Conservation (phyloP, 37 sponge, comb jelly and placozoan species). For the Aphrocallistes beatrix region DNA sequence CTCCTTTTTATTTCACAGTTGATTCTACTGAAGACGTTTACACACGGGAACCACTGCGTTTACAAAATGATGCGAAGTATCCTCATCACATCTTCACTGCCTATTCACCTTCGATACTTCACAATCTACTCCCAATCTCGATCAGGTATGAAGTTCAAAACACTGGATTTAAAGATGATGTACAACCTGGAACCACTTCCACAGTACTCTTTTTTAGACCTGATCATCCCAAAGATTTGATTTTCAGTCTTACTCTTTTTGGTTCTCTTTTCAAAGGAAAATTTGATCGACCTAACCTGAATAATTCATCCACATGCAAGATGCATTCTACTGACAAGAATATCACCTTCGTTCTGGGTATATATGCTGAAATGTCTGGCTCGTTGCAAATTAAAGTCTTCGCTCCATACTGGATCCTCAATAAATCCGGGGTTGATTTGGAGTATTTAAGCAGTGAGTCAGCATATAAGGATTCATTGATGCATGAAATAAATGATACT, state of each 20-base stretch:
- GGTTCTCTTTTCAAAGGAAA: not conserved
- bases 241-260: not conserved
- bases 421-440: slow-evolving; percentile 55
- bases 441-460: slow-evolving; percentile 36
- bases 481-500: not conserved
- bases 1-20: not conserved
- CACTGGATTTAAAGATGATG: not conserved
- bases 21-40: not conserved
- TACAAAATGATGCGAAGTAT: slow-evolving; percentile 14
- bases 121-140: slow-evolving; percentile 46
- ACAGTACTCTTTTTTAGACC: not conserved
- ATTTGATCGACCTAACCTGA: not conserved
- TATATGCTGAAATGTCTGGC: slow-evolving; percentile 16
- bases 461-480: not conserved
- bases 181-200: not conserved
- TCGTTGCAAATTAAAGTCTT: slow-evolving; percentile 43
- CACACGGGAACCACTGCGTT: not conserved
- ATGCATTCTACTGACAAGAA: not conserved
- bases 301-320: not conserved
- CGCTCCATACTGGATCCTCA: slow-evolving; percentile 75
- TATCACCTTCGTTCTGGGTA: not conserved
- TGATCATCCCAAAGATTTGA: not conserved
- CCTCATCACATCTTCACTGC: slow-evolving; percentile 57
- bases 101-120: slow-evolving; percentile 45
- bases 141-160: not conserved